Evolutionary conservation across 2,888 invertebrate species (phyloP).

Genomic region (Chaitophorus viminalis): DNA sequence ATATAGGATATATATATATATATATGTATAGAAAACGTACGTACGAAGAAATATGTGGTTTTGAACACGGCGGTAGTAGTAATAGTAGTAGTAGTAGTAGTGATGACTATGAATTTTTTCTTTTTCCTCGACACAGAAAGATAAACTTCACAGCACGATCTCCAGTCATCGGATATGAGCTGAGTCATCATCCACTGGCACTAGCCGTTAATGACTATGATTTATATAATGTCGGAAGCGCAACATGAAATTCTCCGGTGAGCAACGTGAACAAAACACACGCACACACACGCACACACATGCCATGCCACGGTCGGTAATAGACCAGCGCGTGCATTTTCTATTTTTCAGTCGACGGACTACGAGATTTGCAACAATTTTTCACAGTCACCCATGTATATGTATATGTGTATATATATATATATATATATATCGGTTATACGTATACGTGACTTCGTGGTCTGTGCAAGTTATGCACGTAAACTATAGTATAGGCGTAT

Average conservation of each 20-base stretch:
- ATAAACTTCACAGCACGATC: conserved; percentile 62
- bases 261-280: conserved; percentile 39
- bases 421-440: too few species aligned
- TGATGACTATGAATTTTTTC: conserved; percentile 59
- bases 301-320: neutral
- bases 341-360: neutral
- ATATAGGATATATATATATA: neutral
- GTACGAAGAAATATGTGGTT: conserved; percentile 49
- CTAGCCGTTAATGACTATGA: conserved; percentile 59
- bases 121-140: conserved; percentile 41
- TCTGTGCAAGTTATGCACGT: too few species aligned
- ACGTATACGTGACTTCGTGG: too few species aligned
- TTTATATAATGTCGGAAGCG: conserved; percentile 59
- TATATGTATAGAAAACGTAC: neutral
- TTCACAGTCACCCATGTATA: neutral
- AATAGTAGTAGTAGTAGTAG: conserved; percentile 26
- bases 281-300: neutral
- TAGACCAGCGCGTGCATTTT: conserved; percentile 21
- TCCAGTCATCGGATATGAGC: conserved; percentile 47
- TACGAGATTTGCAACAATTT: conserved; percentile 30
- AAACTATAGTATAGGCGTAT: too few species aligned
- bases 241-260: conserved; percentile 58
- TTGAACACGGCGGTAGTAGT: conserved; percentile 7
- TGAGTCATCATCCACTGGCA: conserved; percentile 50
- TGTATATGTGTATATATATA: neutral